Base-by-base conservation (phyloP, 2,797 vertebrate species). In the Aselliscus stoliczkanus region DNA sequence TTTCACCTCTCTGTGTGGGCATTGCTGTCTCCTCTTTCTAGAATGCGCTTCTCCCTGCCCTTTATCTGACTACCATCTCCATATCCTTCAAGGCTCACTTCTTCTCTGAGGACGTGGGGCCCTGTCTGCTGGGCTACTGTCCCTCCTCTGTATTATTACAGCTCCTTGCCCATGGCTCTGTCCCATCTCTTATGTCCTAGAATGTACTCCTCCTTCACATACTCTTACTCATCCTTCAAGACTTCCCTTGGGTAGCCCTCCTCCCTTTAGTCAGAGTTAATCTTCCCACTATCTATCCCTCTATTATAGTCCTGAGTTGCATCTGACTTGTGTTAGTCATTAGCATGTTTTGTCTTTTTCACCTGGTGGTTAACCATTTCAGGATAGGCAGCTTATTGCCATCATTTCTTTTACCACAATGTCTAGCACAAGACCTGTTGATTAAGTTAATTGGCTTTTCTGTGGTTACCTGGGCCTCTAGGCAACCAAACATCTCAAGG, bases 321-420 rank as follows among this genome's bases (percentile, higher is more conserved):
- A 34, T 96, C 92, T 82, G 83, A 76, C 56, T 62, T 56, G 25
- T 13, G 20, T 79, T 88, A n/a, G 50, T 69, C 23, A 7, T n/a
- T 58, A 34, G 64, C 76, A 10, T 39, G 21, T 70, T 91, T 86
- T 83, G 70, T n/a, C 69, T 80, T 39, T 96, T 81, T 73, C 54
- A 80, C 87, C 79, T 88, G 44, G 62, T 64, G 67, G 62, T n/a
- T 94, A 89, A 75, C n/a, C 69, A 52, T 91, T 96, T 95, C 90
- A 94, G 87, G 72, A 72, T 11, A 64, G 60, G 72, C 27, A 44
- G 52, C 3, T 76, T 85, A 77, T 82, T 75, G 93, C 83, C 75
- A 29, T 75, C 72, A 67, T 94, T 82, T 88, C 64, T 87, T 89
- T 67, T 44, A 69, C 67, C n/a, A 90, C 83, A 54, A 54, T 72